Conservation (phyloP, 2,113 vertebrate species). For the Chloropsis hardwickii region DNA sequence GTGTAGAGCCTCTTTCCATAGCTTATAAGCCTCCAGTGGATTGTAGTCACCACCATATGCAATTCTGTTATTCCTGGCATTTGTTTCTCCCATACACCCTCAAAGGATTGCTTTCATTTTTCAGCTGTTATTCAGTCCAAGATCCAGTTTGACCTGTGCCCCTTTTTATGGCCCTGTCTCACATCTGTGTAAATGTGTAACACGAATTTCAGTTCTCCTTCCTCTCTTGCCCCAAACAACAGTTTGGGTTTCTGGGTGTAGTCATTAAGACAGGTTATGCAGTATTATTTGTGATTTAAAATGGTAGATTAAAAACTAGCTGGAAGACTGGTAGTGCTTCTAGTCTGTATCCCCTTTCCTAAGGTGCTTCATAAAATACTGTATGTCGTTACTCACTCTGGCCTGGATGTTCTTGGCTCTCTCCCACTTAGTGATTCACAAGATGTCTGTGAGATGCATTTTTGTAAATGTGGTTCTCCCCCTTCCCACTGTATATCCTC, state of each 20-base stretch:
- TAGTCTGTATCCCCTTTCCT: slow-evolving; percentile 10
- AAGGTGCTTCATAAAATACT: slow-evolving; percentile 59
- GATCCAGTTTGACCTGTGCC: not conserved
- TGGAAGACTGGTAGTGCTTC: slow-evolving; percentile 13
- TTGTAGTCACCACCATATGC: not conserved
- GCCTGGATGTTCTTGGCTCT: slow-evolving; percentile 56
- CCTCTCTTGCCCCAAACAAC: not conserved
- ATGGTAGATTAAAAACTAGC: slow-evolving; percentile 49
- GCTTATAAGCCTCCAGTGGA: not conserved
- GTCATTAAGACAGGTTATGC: not conserved
- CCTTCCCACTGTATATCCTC: not conserved
- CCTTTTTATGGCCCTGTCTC: not conserved
- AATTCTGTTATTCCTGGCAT: not conserved
- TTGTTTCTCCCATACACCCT: not conserved
- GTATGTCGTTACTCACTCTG: slow-evolving; percentile 45
- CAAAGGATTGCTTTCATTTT: not conserved
- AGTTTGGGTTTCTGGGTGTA: not conserved
- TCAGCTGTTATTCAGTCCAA: not conserved
- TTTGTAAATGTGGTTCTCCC: slow-evolving; percentile 30
- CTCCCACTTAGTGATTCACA: slow-evolving; percentile 62
- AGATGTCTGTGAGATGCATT: slow-evolving; percentile 64
- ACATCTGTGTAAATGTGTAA: not conserved
- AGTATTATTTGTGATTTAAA: not conserved
- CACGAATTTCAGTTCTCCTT: not conserved
- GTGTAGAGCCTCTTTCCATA: not conserved